A percentile compares a stretch with the other conserved stretches of the same genome.
phyloP scores from a whole-genome alignment of 2,113 vertebrate genomes.

The Leptobrachium ailaonicum region DNA sequence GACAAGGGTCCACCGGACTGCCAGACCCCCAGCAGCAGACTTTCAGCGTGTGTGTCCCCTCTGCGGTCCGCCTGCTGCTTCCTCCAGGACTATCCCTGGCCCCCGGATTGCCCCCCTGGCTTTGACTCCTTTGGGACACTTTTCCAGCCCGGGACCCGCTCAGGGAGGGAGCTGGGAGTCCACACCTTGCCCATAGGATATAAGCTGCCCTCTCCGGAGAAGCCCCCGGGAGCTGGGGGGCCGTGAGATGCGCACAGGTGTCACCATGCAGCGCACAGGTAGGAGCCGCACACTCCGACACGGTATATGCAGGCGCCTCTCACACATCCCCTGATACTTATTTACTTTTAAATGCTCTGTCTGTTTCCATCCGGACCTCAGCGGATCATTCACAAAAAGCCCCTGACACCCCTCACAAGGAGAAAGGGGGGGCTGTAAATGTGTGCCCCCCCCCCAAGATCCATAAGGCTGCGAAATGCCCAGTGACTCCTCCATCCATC shows the following conservation, averaged over 20 bases:
- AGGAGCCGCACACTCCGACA: background rate
- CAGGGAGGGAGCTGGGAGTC: background rate
- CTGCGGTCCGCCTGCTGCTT: slow-evolving; percentile 4
- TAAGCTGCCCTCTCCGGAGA: slow-evolving; percentile 3
- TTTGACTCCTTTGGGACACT: background rate
- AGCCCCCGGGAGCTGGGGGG: slow-evolving; percentile 12
- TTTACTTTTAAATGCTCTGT: too few species aligned
- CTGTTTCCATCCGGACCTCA: too few species aligned
- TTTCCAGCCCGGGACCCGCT: slow-evolving; percentile 20
- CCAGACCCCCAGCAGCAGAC: background rate
- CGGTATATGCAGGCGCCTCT: background rate
- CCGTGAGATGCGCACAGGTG: slow-evolving; percentile 23
- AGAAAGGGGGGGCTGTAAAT: too few species aligned
- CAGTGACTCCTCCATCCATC: too few species aligned
- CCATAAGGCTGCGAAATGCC: too few species aligned
- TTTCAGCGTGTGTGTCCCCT: slow-evolving; percentile 46
- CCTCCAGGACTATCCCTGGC: slow-evolving; percentile 8
- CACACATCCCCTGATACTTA: too few species aligned
- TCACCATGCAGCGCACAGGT: slow-evolving; percentile 45
- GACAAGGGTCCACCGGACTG: background rate
- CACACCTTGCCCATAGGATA: slow-evolving; percentile 24
- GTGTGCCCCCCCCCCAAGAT: too few species aligned
- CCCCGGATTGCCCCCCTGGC: slow-evolving; percentile 25
- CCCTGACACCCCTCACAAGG: too few species aligned
- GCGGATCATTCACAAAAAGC: too few species aligned